Evolutionary conservation across 2,888 invertebrate species (phyloP).

Genomic region (Xestoiulus laeticollis): DNA sequence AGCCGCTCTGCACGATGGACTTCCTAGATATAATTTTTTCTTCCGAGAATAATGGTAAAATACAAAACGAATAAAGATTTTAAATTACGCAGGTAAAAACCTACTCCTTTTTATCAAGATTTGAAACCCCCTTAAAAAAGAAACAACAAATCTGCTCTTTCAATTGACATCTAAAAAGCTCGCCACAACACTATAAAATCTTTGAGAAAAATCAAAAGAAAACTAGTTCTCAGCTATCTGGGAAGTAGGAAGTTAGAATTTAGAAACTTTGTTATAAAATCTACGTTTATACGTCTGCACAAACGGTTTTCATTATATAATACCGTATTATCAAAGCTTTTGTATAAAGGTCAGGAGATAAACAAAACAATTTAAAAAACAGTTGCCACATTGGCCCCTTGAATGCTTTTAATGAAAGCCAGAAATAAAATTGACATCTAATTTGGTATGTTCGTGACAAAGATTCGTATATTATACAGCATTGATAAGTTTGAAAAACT

Average conservation of each 20-base stretch:
- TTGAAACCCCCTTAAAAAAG: not conserved
- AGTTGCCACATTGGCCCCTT: not conserved
- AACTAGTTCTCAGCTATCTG: constrained; percentile 1
- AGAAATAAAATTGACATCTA: not conserved
- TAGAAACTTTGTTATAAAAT: not conserved
- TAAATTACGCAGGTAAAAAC: not conserved
- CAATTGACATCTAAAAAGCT: not conserved
- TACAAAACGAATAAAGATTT: not conserved
- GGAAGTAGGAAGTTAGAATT: not conserved
- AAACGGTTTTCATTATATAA: not conserved
- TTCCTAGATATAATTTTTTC: not conserved
- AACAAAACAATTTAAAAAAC: not conserved
- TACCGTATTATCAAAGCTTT: not conserved
- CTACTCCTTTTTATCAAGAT: constrained; percentile 1
- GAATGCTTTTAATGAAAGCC: not conserved
- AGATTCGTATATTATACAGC: no score
- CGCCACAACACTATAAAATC: not conserved
- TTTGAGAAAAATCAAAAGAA: not conserved
- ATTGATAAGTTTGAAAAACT: not conserved
- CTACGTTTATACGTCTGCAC: not conserved
- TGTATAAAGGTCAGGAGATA: not conserved
- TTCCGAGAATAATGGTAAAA: not conserved
- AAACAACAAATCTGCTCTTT: not conserved
- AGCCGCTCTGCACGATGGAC: not conserved
- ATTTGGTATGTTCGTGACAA: not conserved